Evolutionary conservation across 1,140 invertebrate species (phyloP).

Genomic region (Eupeodes corollae): DNA sequence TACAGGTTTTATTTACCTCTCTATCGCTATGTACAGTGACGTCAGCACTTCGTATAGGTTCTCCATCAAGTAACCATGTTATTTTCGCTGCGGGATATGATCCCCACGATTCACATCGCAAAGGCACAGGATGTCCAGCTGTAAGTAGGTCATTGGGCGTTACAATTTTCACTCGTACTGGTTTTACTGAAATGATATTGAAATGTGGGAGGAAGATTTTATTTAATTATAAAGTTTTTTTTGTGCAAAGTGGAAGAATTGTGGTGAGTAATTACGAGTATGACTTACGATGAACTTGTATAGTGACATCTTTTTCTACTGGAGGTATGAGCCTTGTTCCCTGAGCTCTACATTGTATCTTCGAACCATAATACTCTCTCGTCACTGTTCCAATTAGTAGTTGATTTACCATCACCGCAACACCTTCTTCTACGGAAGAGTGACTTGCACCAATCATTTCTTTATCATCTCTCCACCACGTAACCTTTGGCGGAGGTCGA

Average conservation of each 20-base stretch:
- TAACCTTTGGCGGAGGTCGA: constrained; percentile 59
- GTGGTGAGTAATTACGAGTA: not conserved
- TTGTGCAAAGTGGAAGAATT: not conserved
- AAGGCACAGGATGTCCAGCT: constrained; percentile 47
- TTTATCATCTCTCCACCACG: constrained; percentile 64
- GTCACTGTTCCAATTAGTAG: constrained; percentile 50
- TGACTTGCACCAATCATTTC: constrained; percentile 56
- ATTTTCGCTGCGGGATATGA: constrained; percentile 62
- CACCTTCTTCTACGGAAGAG: constrained; percentile 42
- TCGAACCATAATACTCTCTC: constrained; percentile 47
- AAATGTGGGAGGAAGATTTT: not conserved
- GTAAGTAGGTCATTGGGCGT: constrained; percentile 48
- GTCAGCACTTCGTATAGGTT: constrained; percentile 44
- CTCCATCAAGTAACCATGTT: constrained; percentile 56
- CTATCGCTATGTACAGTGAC: constrained; percentile 34
- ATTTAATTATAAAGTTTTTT: not conserved
- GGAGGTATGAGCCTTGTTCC: constrained; percentile 47
- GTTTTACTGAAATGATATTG: constrained; percentile 47
- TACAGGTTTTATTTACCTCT: constrained; percentile 19
- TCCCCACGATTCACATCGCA: constrained; percentile 58
- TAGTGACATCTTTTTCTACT: constrained; percentile 47
- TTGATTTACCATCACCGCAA: constrained; percentile 53
- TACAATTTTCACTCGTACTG: constrained; percentile 54
- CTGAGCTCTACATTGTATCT: constrained; percentile 57
- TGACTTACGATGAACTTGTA: constrained; percentile 56